Conservation (phyloP, 2,113 vertebrate species). For the Sinocyclocheilus maitianheensis region DNA sequence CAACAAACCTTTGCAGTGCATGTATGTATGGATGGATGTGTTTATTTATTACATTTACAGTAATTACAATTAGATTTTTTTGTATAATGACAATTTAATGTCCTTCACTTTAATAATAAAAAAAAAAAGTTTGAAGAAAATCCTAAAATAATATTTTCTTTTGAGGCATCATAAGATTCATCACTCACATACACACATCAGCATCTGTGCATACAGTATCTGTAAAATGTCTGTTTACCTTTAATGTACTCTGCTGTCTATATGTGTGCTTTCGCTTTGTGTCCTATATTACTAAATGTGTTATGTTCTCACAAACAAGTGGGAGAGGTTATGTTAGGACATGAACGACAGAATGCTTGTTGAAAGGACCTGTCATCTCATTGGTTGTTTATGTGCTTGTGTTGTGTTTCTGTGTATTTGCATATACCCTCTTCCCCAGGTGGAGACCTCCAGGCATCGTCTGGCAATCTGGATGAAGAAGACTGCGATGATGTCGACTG, state of each 20-base stretch:
- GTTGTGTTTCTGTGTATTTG: slow-evolving; percentile 58
- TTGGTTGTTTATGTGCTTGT: slow-evolving; percentile 41
- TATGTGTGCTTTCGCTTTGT: neutral
- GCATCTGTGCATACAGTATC: neutral
- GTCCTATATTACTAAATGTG: neutral
- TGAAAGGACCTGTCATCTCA: neutral
- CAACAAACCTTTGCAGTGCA: neutral
- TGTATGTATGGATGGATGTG: too few relatives aligned
- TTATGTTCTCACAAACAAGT: neutral
- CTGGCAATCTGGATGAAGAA: slow-evolving; percentile 83
- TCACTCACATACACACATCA: neutral
- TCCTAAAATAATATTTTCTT: neutral
- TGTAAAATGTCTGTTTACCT: neutral
- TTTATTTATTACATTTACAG: too few relatives aligned
- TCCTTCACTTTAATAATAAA: neutral
- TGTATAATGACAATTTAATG: neutral
- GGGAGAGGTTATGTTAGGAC: neutral
- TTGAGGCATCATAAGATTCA: neutral
- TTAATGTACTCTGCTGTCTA: neutral
- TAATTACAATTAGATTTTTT: neutral
- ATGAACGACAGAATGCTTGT: neutral
- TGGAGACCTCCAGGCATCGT: slow-evolving; percentile 88
- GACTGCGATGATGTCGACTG: slow-evolving; percentile 84
- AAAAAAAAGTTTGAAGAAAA: neutral
- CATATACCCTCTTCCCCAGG: slow-evolving; percentile 72